Evolutionary conservation across 1,140 invertebrate species (phyloP), one percentile per base, ranked within the genome.

Genomic region (Gerris buenoi): DNA sequence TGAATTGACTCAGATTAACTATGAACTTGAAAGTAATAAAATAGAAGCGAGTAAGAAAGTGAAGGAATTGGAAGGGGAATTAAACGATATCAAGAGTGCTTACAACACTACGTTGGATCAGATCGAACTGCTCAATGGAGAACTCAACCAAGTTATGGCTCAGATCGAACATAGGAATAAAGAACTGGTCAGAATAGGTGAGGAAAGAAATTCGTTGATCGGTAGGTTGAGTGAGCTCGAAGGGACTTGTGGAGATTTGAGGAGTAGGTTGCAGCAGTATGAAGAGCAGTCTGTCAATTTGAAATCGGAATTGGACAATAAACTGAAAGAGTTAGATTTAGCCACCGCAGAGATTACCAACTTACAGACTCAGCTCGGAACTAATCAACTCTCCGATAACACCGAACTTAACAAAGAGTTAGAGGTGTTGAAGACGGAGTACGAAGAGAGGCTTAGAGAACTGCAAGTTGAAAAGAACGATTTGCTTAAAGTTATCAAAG

Each of bases 31-130:
- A 25, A 58, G 63, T 0, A 65, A 71, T 65, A 58, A 58, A 58
- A 33, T 65, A 65, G 10, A 33, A 22, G n/a, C 67, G 27, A 71
- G 75, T 33, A 71, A 76, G 59, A 71, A 79, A 58, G 70, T 81
- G 65, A 68, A 72, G 15, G 75, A 79, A 64, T 71, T 80, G 18
- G 80, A 84, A 72, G 68, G 71, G 25, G 65, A 70, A 59, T 62
- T 70, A 18, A 56, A 58, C 25, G 66, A 69, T 33, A 56, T 69
- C 10, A 66, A 59, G 29, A 68, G 56, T 25, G 68, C 67, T 29
- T 68, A 70, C 22, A 70, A 70, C 28, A 33, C 25, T 18, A 68
- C 67, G 25, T 64, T 70, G 58, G 65, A 68, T 61, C 25, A 68
- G 33, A 68, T 70, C 18, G 67, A 70, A 68, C 33, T 64, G 14